phyloP scores from a whole-genome alignment of 2,888 invertebrate species.

The Tachystola acroxantha region DNA sequence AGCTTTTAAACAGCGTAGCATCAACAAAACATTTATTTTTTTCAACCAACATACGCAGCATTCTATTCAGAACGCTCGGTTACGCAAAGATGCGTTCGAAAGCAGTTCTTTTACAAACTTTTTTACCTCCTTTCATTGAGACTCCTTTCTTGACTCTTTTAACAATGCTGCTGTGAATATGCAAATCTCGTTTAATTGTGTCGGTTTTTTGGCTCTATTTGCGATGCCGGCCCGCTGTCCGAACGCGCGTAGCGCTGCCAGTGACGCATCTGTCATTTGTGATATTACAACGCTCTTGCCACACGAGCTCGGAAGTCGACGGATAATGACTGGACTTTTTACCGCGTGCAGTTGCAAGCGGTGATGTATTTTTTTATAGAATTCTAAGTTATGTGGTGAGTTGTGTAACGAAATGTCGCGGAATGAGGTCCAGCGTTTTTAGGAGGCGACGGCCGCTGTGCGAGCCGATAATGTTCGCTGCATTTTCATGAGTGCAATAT shows the following conservation, averaged over 20 bases:
- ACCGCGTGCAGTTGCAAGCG: conserved; percentile 34
- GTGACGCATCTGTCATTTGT: conserved; percentile 73
- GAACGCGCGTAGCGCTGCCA: conserved; percentile 17
- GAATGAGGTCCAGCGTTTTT: conserved; percentile 47
- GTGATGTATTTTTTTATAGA: conserved; percentile 30
- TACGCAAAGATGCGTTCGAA: conserved; percentile 66
- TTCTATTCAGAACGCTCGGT: conserved; percentile 51
- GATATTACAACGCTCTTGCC: conserved; percentile 61
- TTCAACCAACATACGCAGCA: too few species aligned
- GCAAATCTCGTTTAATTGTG: conserved; percentile 67
- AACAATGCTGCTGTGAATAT: conserved; percentile 51
- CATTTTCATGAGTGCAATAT: conserved; percentile 71
- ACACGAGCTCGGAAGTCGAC: conserved; percentile 32
- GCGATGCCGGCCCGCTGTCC: conserved; percentile 16
- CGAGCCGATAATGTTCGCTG: conserved; percentile 46
- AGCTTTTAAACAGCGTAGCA: too few species aligned
- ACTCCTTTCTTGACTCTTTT: conserved; percentile 36
- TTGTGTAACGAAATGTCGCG: conserved; percentile 46
- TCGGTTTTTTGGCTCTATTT: conserved; percentile 35
- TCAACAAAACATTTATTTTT: too few species aligned
- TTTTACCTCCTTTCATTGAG: conserved; percentile 47
- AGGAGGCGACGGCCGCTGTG: conserved; percentile 25
- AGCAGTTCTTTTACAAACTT: conserved; percentile 39
- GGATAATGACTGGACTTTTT: conserved; percentile 49
- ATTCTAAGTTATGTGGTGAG: conserved; percentile 29